Conservation (phyloP, 2,113 vertebrate genomes). For the Neoarius graeffei region DNA sequence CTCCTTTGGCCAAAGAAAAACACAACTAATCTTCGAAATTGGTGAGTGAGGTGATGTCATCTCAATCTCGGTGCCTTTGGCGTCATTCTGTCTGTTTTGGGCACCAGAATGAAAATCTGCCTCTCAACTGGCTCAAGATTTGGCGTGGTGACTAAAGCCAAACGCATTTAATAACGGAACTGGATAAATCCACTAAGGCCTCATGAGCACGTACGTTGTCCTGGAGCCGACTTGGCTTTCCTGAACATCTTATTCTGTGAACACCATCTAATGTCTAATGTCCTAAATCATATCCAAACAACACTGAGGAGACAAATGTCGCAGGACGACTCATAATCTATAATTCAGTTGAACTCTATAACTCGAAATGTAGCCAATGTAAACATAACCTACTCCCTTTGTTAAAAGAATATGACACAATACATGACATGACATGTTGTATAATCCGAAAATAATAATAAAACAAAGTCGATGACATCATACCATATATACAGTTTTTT, state of each 20-base stretch:
- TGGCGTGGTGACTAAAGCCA: background rate
- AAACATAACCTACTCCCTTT: background rate
- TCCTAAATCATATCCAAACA: background rate
- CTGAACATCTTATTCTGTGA: background rate
- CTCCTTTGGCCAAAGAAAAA: background rate
- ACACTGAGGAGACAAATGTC: background rate
- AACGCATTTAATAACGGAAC: background rate
- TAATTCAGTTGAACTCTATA: conserved; percentile 2
- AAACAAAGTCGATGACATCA: background rate
- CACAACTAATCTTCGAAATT: background rate
- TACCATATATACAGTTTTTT: background rate
- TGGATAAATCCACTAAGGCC: background rate
- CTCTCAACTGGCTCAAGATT: conserved; percentile 8
- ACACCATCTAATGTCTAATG: background rate
- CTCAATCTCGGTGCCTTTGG: background rate
- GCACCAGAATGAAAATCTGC: conserved; percentile 4
- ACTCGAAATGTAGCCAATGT: background rate
- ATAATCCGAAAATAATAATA: background rate
- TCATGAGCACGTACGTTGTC: background rate
- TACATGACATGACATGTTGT: background rate
- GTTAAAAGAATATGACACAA: background rate
- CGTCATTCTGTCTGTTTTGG: background rate
- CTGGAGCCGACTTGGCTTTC: background rate
- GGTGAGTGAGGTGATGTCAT: conserved; percentile 6
- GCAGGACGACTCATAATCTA: background rate